These are phyloP conservation scores for Chlorodrepanis virens DNA, from an alignment of 2,113 vertebrate genomes.

Conservation along the genomic window DNA sequence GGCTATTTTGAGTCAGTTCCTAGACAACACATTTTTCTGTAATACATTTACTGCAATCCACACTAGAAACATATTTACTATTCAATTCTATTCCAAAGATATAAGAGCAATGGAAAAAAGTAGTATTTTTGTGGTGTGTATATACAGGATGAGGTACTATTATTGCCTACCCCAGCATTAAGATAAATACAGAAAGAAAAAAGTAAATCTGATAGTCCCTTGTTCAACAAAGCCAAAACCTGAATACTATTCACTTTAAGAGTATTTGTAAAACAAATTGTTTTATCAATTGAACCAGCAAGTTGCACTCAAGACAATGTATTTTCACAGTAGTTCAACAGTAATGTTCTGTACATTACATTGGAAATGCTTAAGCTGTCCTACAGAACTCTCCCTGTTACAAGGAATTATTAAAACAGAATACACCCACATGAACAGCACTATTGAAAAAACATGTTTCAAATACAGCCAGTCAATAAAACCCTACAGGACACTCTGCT, in stretches of 20 bases:
- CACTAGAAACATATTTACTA: background rate
- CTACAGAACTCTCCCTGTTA: background rate
- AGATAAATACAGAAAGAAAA: background rate
- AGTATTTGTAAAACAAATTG: background rate
- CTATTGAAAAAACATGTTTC: background rate
- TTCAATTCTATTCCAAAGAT: background rate
- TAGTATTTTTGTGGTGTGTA: background rate
- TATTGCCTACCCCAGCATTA: background rate
- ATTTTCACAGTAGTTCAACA: background rate
- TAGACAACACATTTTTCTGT: background rate
- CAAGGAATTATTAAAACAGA: background rate
- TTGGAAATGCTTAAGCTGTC: background rate
- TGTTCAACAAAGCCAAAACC: background rate
- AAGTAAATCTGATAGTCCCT: background rate
- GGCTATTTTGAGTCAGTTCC: background rate
- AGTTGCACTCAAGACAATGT: background rate
- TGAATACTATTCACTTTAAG: background rate
- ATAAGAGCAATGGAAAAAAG: background rate
- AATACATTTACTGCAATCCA: background rate
- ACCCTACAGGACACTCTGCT: background rate
- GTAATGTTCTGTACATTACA: background rate
- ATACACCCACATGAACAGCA: background rate
- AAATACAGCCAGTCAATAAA: background rate
- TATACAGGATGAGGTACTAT: background rate
- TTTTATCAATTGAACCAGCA: background rate